Percentiles rank a stretch among this genome's conserved stretches.
phyloP scores from a whole-genome alignment of 2,113 vertebrate species.

The Octodon degus region DNA sequence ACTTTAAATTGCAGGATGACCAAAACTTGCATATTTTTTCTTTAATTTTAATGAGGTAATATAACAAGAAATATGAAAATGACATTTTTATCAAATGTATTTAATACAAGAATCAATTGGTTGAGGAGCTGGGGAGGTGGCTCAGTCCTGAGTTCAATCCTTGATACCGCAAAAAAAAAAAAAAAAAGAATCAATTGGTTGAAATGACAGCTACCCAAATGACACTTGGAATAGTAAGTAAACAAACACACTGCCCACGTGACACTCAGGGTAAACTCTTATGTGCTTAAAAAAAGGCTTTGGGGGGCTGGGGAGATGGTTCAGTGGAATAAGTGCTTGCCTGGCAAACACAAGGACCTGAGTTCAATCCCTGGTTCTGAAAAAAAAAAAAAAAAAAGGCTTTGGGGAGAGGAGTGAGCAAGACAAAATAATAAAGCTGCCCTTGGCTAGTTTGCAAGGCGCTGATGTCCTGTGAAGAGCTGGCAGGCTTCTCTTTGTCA shows the following conservation, averaged over 20 bases:
- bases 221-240: not conserved
- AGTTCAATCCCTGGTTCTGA: too few species aligned
- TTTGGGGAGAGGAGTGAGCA: not conserved
- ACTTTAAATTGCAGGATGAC: not conserved
- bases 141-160: too few species aligned
- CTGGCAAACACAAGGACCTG: too few species aligned
- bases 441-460: not conserved
- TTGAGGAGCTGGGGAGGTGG: too few species aligned
- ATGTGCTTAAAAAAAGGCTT: not conserved
- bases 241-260: not conserved
- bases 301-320: too few species aligned
- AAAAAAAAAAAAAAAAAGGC: too few species aligned
- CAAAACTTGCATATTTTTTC: not conserved
- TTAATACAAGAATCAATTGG: not conserved
- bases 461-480: not conserved
- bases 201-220: not conserved
- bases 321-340: too few species aligned
- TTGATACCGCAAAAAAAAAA: too few species aligned
- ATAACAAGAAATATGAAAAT: not conserved
- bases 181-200: not conserved
- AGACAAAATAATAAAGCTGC: not conserved
- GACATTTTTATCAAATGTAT: not conserved
- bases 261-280: not conserved
- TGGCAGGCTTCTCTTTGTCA: not conserved
- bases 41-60: not conserved